These are phyloP conservation scores for Mareca strepera DNA, from an alignment of 2,797 vertebrate genomes.

Conservation along the genomic window DNA sequence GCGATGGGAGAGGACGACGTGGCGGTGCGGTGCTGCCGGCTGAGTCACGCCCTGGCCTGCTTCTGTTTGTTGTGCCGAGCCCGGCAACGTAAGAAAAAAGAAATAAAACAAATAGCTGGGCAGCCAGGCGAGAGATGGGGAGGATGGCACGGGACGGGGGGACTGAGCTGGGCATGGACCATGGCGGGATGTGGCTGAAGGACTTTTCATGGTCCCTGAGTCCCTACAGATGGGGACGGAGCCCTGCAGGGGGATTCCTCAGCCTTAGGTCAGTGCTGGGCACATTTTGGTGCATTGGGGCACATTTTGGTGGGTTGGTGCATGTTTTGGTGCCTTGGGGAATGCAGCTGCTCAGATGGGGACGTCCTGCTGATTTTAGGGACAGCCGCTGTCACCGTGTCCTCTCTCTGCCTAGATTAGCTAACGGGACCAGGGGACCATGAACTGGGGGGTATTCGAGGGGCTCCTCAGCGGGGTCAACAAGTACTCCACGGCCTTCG, in stretches of 20 bases:
- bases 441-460: conserved; percentile 95
- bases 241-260: accelerated
- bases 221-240: accelerated
- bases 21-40: background rate
- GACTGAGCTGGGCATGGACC: accelerated
- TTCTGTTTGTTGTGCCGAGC: background rate
- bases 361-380: background rate
- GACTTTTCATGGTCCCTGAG: accelerated
- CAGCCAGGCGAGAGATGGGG: background rate
- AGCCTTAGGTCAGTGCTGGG: background rate
- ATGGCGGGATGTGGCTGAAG: background rate
- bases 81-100: background rate
- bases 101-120: conserved; percentile 14
- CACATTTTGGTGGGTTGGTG: no score
- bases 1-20: conserved; percentile 15
- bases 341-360: accelerated
- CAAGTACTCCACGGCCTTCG: conserved; percentile 94
- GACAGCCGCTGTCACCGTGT: accelerated
- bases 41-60: conserved; percentile 7
- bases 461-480: conserved; percentile 91
- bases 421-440: conserved; percentile 22
- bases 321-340: no score
- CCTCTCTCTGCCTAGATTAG: background rate
- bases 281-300: accelerated
- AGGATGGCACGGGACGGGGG: background rate